These are phyloP conservation scores for Macropus fuliginosus DNA, from an alignment of 2,797 vertebrate genomes.

Conservation along the genomic window DNA sequence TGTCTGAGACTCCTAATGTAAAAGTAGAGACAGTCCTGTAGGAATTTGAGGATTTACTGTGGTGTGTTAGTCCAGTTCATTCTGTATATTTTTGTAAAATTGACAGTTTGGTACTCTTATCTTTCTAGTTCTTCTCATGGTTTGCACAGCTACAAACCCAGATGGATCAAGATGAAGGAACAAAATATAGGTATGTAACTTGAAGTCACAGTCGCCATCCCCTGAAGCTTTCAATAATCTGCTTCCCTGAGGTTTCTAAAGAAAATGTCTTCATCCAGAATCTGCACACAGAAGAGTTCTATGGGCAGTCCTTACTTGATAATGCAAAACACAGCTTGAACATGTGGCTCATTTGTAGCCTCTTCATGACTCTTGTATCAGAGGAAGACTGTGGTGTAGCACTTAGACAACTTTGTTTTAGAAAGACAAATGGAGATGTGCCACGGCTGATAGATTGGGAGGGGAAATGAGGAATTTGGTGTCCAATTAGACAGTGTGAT, in stretches of 20 bases:
- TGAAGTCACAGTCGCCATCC: conserved; percentile 7
- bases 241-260: neutral
- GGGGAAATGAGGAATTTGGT: neutral
- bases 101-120: conserved; percentile 71
- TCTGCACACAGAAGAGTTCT: neutral
- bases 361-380: neutral
- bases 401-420: neutral
- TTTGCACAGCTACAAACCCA: conserved; percentile 95
- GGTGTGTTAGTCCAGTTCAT: conserved; percentile 11
- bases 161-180: conserved; percentile 96
- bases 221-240: conserved; percentile 12
- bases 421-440: neutral
- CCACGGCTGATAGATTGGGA: conserved; percentile 7
- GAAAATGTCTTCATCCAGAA: conserved; percentile 41
- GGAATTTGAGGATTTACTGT: conserved; percentile 12
- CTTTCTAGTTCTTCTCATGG: conserved; percentile 96
- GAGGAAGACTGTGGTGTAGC: neutral
- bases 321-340: conserved; percentile 13
- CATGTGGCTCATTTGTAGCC: conserved; percentile 20
- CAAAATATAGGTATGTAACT: conserved; percentile 91
- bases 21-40: neutral
- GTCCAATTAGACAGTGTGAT: neutral
- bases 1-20: neutral
- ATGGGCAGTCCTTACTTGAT: conserved; percentile 2
- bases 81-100: conserved; percentile 50